phyloP scores from a whole-genome alignment of 2,797 vertebrate species.

The Eptatretus atami region DNA sequence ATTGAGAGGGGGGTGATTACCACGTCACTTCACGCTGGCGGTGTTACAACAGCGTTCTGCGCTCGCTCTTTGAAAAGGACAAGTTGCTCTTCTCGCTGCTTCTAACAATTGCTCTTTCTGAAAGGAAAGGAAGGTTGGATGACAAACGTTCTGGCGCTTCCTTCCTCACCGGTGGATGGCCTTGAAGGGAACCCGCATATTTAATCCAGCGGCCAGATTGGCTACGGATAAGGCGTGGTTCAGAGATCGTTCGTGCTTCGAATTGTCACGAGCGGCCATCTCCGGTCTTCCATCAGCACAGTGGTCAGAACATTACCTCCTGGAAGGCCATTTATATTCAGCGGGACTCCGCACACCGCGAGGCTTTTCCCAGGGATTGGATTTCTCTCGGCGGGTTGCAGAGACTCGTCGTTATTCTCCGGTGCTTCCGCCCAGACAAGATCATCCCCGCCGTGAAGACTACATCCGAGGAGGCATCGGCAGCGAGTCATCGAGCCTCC shows the following conservation, averaged over 20 bases:
- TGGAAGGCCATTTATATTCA: constrained; percentile 55
- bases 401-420: constrained; percentile 34
- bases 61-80: constrained; percentile 78
- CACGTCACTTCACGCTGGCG: constrained; percentile 37
- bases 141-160: constrained; percentile 45
- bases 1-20: too few relatives aligned
- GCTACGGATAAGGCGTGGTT: constrained; percentile 55
- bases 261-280: constrained; percentile 21
- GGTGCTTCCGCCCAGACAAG: constrained; percentile 62
- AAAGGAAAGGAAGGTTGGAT: constrained; percentile 24
- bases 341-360: constrained; percentile 30
- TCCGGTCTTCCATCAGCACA: constrained; percentile 25
- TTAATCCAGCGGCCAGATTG: constrained; percentile 50
- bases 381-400: constrained; percentile 19
- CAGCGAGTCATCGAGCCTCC: constrained; percentile 38
- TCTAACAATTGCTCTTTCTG: constrained; percentile 44
- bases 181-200: constrained; percentile 39
- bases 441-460: constrained; percentile 32
- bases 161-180: constrained; percentile 52
- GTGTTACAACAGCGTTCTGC: constrained; percentile 59
- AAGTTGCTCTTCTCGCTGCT: constrained; percentile 68
- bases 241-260: constrained; percentile 41
- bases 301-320: constrained; percentile 15
- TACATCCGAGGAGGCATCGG: constrained; percentile 48
- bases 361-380: constrained; percentile 31